phyloP scores from a whole-genome alignment of 2,113 vertebrate genomes.

The Clarias macrocephalus region DNA sequence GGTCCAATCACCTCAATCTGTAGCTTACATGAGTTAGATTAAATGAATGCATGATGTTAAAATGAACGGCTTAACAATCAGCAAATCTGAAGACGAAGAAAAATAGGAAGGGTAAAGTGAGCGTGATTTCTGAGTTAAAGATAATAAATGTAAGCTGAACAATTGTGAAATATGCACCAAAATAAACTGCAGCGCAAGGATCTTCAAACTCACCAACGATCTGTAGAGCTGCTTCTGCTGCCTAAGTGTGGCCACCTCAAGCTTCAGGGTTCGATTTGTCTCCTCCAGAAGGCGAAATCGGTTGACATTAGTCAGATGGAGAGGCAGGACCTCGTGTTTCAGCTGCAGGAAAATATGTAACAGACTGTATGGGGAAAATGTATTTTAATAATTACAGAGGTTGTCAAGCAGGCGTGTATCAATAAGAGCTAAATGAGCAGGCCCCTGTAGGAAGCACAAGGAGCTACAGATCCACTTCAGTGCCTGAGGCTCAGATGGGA shows the following conservation, averaged over 20 bases:
- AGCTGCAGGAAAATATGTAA: conserved; percentile 61
- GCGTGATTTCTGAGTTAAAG: neutral
- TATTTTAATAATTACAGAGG: neutral
- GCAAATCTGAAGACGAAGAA: neutral
- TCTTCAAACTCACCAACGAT: conserved; percentile 64
- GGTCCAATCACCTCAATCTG: too few relatives aligned
- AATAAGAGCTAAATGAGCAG: conserved; percentile 27
- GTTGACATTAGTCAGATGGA: conserved; percentile 60
- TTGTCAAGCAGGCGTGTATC: conserved; percentile 10
- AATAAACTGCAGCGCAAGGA: neutral
- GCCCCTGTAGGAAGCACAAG: neutral
- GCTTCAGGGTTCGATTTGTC: conserved; percentile 58
- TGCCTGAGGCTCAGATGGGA: neutral
- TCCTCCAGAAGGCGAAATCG: conserved; percentile 66
- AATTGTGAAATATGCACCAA: neutral
- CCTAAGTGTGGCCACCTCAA: conserved; percentile 66
- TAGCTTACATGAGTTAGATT: neutral
- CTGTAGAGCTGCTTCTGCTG: conserved; percentile 61
- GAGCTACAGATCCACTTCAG: neutral
- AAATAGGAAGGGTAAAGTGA: neutral
- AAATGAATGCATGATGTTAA: neutral
- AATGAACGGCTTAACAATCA: neutral
- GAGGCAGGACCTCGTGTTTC: conserved; percentile 67
- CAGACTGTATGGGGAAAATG: neutral
- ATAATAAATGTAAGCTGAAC: neutral